Base-by-base conservation (phyloP, 1,140 invertebrate species). In the Monochamus saltuarius region DNA sequence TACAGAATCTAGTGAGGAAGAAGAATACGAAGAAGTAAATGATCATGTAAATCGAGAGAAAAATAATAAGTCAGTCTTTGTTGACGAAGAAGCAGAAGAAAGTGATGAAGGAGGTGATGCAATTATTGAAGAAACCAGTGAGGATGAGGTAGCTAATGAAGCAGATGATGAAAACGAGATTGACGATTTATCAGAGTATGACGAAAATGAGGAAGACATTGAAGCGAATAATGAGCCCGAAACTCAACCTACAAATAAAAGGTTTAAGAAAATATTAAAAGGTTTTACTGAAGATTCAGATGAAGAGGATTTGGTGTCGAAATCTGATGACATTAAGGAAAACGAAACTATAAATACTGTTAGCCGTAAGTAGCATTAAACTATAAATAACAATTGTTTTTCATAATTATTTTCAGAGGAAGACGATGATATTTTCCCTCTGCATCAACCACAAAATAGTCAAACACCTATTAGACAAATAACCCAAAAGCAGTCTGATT, bases 91-190 rank as follows among this genome's bases (percentile, higher is more conserved):
- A 61, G 69, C 66, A 47, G 71, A 71, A 39, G 67, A 65, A 64
- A 63, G 63, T 64, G 67, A 64, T 39, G 68, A 72, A 37, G 63
- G 67, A 34, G 69, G 78, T 57, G 77, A 78, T 54, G 73, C 79
- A 37, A 77, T 76, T 55, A 79, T 76, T 37, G 72, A 76, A 38
- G 57, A 77, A 62, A 68, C 66, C 1, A 63, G 71, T 13, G 73
- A 73, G 52, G 75, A 74, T 16, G 71, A 79, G 39, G 52, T 72
- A 56, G 61, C 54, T 62, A 39, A 67, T 37, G 54, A 69, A 45
- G 58, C 22, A 29, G 22, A 29, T 29, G 22, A 29, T 29, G 22
- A 49, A 61, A 71, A 35, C 58, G 60, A 52, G 16, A 52, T 19
- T 43, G 50, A 59, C 19, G 53, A 11, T 17, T 13, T 10, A 47